These are phyloP conservation scores for Taenioides sp. DNA, from an alignment of 2,797 vertebrate genomes.

Conservation along the genomic window DNA sequence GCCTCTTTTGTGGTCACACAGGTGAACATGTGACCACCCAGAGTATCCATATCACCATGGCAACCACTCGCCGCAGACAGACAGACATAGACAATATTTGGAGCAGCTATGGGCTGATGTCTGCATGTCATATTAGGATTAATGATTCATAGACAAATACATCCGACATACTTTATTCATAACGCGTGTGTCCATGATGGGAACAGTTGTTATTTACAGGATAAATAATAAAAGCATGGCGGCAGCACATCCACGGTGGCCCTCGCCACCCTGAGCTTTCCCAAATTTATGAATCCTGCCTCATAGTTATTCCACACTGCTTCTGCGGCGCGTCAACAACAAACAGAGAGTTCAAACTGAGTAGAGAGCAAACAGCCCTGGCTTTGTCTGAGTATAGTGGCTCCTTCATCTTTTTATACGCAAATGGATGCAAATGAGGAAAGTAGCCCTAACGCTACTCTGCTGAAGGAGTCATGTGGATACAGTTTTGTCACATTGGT, in stretches of 20 bases:
- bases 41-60: conserved; percentile 55
- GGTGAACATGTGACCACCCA: conserved; percentile 22
- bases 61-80: conserved; percentile 33
- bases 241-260: conserved; percentile 1
- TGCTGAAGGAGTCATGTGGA: background rate
- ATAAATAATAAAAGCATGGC: conserved; percentile 25
- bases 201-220: conserved; percentile 21
- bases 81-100: conserved; percentile 22
- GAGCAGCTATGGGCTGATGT: conserved; percentile 28
- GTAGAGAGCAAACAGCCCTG: background rate
- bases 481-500: background rate
- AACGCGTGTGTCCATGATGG: conserved; percentile 29
- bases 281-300: conserved; percentile 4
- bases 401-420: conserved; percentile 9
- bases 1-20: conserved; percentile 26
- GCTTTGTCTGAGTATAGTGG: background rate
- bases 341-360: conserved; percentile 4
- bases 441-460: conserved; percentile 11
- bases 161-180: conserved; percentile 41
- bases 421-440: conserved; percentile 14
- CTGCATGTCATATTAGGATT: conserved; percentile 48
- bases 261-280: background rate
- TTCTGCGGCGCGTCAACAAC: background rate
- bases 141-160: conserved; percentile 54
- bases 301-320: conserved; percentile 8